Evolutionary conservation across 2,113 vertebrate species (phyloP).

Genomic region (Hoplias malabaricus): DNA sequence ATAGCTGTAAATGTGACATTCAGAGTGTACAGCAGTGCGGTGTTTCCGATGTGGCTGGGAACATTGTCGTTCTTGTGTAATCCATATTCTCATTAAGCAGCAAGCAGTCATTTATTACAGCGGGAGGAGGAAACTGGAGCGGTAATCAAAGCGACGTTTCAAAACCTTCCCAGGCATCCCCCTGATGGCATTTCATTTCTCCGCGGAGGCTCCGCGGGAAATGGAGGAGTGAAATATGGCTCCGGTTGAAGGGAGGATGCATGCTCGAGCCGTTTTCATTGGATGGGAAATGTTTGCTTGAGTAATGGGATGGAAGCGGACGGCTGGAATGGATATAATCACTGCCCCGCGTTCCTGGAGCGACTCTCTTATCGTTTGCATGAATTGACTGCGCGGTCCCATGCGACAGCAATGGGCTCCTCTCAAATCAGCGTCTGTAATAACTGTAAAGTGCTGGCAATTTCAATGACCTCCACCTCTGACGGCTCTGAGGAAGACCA

Average conservation of each 20-base stretch:
- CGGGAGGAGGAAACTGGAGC: no score
- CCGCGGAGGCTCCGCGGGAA: background rate
- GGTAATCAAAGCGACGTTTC: background rate
- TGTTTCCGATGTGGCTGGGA: background rate
- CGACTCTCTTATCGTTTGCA: background rate
- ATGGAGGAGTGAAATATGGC: background rate
- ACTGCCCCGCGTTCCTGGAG: background rate
- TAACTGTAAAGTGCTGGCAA: background rate
- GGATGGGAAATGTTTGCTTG: conserved; percentile 25
- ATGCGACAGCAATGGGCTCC: background rate
- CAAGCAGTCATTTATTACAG: conserved; percentile 10
- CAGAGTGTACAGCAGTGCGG: background rate
- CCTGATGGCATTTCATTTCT: background rate
- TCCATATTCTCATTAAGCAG: conserved; percentile 28
- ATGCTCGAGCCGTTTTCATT: background rate
- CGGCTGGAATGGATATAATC: conserved; percentile 3
- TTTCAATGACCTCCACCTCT: background rate
- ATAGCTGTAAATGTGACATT: conserved; percentile 6
- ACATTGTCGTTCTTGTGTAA: background rate
- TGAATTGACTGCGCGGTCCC: background rate
- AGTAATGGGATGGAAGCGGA: conserved; percentile 11
- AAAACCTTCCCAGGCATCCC: background rate
- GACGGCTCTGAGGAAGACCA: background rate
- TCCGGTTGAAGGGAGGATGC: background rate
- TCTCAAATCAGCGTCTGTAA: background rate